These are phyloP conservation scores for Ascidia mentula DNA, from an alignment of 23 tunicate genomes.

Conservation along the genomic window DNA sequence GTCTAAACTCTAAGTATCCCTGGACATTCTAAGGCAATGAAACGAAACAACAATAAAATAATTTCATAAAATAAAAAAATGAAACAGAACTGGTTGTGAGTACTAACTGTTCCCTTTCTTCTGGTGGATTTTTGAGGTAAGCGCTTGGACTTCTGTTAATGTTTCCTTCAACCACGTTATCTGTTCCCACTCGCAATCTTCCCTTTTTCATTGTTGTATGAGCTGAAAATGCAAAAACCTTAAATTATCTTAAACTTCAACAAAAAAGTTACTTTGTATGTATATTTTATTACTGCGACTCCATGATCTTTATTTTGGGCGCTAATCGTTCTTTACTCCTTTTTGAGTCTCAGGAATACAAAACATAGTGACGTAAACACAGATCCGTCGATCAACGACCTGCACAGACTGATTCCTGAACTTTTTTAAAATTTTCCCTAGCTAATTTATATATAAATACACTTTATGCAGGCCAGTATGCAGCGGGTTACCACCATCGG, in stretches of 20 bases:
- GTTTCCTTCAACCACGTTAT: conserved; percentile 77
- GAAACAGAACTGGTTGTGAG: background rate
- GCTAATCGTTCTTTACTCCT: background rate
- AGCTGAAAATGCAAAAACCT: conserved; percentile 35
- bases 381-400: no score
- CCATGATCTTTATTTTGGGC: background rate
- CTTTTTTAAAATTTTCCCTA: no score
- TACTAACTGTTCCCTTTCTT: conserved; percentile 71
- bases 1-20: no score
- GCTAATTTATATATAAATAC: no score
- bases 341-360: no score
- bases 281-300: background rate
- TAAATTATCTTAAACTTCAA: background rate
- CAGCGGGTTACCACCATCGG: no score
- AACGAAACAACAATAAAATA: background rate
- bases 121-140: conserved; percentile 63
- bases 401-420: no score
- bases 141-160: conserved; percentile 93
- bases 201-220: conserved; percentile 64
- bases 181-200: conserved; percentile 47
- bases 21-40: no score
- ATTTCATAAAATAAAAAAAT: background rate
- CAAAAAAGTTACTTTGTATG: background rate
- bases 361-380: no score
- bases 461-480: no score